Base-by-base conservation (phyloP, 2,888 invertebrate species). In the Cephus pygmeus region DNA sequence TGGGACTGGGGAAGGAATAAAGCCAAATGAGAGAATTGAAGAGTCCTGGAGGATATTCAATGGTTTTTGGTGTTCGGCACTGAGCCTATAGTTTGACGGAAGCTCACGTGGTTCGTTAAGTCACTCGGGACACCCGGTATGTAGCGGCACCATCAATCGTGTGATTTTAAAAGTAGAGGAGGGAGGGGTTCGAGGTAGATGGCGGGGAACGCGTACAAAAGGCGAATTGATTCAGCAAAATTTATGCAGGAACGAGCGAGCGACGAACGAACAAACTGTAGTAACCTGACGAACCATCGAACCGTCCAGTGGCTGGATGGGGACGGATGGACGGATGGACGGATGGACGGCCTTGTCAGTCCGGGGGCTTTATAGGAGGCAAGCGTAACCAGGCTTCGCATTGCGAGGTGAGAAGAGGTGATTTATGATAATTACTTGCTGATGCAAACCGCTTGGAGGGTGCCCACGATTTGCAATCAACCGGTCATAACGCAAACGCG, bases 371-470 rank as follows among this genome's bases (percentile, higher is more conserved):
- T 80, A 83, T 80, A 81, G 77, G 75, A 77, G 80, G 77, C 78
- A 80, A 76, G 82, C 81, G 82, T 79, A 79, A 79, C 80, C 80
- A 79, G 34, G 71, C 81, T 81, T 40, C 40, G 15, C 76, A 81
- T 81, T 80, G 78, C 80, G 77, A 79, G 77, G 81, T 76, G 78
- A 83, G 79, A 79, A 81, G 78, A 80, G 77, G 79, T 89, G 88
- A 89, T 89, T 89, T 88, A 88, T 88, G 88, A 87, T 89, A 89
- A 89, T 89, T 88, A 89, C 83, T 82, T 81, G 81, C 77, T 80
- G 77, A 76, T 84, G 81, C 83, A 84, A 86, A 86, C 87, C 83
- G 84, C 85, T 85, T 84, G 83, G 83, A 82, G 80, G 80, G 78
- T 79, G 83, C 80, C 83, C 85, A 82, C 84, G 83, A 83, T 79